Base-by-base conservation (phyloP, 2,797 vertebrate species). In the Fratercula arctica region DNA sequence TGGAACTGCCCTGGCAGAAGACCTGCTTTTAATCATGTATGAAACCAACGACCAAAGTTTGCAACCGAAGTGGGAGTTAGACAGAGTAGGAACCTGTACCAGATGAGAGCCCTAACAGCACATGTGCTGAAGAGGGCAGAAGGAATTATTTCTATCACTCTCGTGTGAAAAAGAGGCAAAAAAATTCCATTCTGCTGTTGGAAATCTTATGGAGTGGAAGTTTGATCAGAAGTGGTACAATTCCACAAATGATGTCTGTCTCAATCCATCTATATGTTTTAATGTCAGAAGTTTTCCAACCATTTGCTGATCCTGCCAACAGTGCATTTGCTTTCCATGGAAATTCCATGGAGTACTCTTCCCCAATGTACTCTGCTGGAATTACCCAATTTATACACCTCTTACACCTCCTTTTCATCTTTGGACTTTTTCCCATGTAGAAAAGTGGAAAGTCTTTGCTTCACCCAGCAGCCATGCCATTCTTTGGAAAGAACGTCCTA, bases 1-100 rank as follows among this genome's bases (percentile, higher is more conserved):
- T 72, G 53, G 57, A 92, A 84, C 51, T 16, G 5, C 41, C 26
- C 41, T 85, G 37, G 53, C 61, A 91, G 57, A 92, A 95, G 87
- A 72, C 50, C 11, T 31, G 13, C 43, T 93, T 90, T 92, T 82
- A 95, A 69, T 93, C 68, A 41, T 4, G 4, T 53, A 54, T 61
- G 60, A 93, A 92, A 75, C 46, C 19, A 3, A 25, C 2, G 14
- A 75, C 39, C 37, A 10, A 84, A 93, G 46, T 64, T 89, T 66
- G 78, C 7, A 46, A 3, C 20, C 66, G 57, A 85, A 17, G 39
- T 35, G 35, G 46, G 53, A 91, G 91, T 92, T 81, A 91, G 28
- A 69, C 23, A 90, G 77, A 70, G n/a, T 14, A 85, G 39, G 48
- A 91, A 68, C 33, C 24, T 39, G 13, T 26, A 43, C 14, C n/a